Percentiles rank a stretch among this genome's conserved stretches.
Conservation (phyloP, 1,140 invertebrate genomes). For the Drosophila mayri region DNA sequence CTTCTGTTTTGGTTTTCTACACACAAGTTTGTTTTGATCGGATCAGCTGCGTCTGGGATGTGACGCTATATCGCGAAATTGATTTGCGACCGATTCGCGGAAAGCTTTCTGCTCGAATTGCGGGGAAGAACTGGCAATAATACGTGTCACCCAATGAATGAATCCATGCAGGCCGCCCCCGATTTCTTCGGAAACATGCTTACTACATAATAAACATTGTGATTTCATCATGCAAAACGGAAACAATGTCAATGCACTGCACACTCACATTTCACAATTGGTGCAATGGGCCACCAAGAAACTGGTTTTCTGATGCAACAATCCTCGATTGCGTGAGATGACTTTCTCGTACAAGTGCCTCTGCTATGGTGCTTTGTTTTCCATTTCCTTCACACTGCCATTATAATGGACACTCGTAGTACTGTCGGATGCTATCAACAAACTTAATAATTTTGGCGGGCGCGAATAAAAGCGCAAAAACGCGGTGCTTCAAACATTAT, state of each 20-base stretch:
- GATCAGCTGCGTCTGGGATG: conserved; percentile 41
- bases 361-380: background rate
- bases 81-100: conserved; percentile 7
- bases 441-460: background rate
- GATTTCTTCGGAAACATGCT: conserved; percentile 11
- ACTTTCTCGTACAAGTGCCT: background rate
- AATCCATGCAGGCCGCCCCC: background rate
- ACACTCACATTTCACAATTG: conserved; percentile 50
- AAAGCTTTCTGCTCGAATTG: conserved; percentile 21
- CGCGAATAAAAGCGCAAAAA: background rate
- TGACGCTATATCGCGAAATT: conserved; percentile 33
- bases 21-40: conserved; percentile 63
- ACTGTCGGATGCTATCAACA: background rate
- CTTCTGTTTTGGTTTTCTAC: conserved; percentile 68
- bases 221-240: conserved; percentile 30
- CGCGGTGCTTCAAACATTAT: too few species aligned
- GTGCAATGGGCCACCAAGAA: conserved; percentile 18
- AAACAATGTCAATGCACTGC: conserved; percentile 33
- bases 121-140: conserved; percentile 1
- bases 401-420: background rate
- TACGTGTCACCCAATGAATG: conserved; percentile 24
- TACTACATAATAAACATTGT: background rate
- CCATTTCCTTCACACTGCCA: conserved; percentile 15
- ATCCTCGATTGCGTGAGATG: conserved; percentile 2
- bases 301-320: conserved; percentile 40